Conservation (phyloP, 2,113 vertebrate species). For the Chloropsis hardwickii region DNA sequence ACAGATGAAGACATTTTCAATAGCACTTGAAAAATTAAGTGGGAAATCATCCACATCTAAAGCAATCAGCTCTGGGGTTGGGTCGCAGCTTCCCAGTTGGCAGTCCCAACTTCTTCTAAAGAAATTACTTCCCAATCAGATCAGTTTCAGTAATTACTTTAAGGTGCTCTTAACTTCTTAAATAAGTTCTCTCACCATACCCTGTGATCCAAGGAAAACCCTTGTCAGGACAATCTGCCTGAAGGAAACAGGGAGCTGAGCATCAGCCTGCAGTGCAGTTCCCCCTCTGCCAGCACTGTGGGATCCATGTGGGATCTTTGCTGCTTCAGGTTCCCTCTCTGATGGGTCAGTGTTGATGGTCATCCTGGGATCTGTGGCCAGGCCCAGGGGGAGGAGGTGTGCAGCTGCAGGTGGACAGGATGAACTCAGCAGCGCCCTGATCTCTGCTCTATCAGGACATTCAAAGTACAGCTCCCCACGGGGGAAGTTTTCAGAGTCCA, state of each 20-base stretch:
- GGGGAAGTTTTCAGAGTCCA: not conserved
- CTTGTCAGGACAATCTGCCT: not conserved
- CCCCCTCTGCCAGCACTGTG: not conserved
- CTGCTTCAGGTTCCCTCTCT: not conserved
- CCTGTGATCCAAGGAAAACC: not conserved
- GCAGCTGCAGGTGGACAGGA: not conserved
- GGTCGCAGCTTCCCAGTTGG: not conserved
- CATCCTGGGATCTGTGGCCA: rapidly evolving
- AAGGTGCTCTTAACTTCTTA: not conserved
- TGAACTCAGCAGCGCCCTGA: not conserved
- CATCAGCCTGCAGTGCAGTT: not conserved
- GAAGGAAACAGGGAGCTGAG: not conserved
- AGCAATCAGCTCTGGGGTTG: not conserved
- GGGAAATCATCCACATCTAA: not conserved
- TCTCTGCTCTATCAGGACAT: not conserved
- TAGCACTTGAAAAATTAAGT: constrained; percentile 22
- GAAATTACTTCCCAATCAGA: constrained; percentile 25
- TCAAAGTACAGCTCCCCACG: not conserved
- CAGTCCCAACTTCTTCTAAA: not conserved
- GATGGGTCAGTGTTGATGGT: not conserved
- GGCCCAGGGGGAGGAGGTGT: not conserved
- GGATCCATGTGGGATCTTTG: not conserved
- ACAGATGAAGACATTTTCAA: constrained; percentile 14
- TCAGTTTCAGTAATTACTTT: constrained; percentile 10
- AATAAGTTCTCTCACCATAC: not conserved